Conservation (phyloP, 2,888 invertebrate species). For the Pemphredon lugubris region DNA sequence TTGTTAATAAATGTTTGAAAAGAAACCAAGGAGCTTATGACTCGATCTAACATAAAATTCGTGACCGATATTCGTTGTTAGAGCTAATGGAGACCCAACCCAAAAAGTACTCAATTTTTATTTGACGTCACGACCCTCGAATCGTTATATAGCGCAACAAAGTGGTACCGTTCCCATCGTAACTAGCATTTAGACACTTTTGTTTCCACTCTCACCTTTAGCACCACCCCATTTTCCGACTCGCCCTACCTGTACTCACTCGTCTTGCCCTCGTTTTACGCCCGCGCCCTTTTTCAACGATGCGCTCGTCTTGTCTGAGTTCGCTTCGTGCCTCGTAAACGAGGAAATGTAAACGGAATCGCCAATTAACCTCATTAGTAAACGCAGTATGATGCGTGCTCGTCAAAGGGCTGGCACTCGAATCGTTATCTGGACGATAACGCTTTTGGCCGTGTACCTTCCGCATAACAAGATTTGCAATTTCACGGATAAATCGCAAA, state of each 20-base stretch:
- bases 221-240: constrained; percentile 30
- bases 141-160: constrained; percentile 12
- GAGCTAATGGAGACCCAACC: no score
- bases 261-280: constrained; percentile 28
- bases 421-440: constrained; percentile 1
- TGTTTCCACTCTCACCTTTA: constrained; percentile 28
- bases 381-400: constrained; percentile 5
- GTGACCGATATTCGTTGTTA: no score
- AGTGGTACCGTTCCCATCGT: constrained; percentile 32
- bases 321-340: constrained; percentile 54
- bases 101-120: no score
- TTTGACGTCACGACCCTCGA: no score
- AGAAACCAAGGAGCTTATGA: no score
- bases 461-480: no score
- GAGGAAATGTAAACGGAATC: constrained; percentile 58
- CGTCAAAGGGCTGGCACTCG: background rate
- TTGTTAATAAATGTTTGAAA: no score
- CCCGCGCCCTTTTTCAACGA: constrained; percentile 36
- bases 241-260: constrained; percentile 12
- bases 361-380: constrained; percentile 52
- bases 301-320: constrained; percentile 30
- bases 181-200: constrained; percentile 21
- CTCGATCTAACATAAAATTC: no score
- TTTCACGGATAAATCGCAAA: no score
- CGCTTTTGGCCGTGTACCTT: no score